These are phyloP conservation scores for Gallinago paraguaiae DNA, from an alignment of 2,113 vertebrate species.

Conservation along the genomic window DNA sequence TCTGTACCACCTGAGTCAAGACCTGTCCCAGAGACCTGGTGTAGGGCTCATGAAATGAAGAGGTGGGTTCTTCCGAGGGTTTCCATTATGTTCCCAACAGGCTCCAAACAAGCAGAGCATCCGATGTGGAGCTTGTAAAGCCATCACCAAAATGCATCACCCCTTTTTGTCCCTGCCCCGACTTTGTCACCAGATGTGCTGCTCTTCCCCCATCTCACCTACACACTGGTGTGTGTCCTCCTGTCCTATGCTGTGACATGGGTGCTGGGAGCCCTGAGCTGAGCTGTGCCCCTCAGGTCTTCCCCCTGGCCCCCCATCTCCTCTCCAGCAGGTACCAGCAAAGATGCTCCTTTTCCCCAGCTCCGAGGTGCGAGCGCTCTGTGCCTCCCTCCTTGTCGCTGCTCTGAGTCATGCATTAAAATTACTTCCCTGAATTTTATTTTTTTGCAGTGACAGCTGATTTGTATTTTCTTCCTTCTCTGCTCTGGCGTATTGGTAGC, in stretches of 20 bases:
- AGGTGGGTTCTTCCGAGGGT: not conserved
- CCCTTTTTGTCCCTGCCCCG: not conserved
- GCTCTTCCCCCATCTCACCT: not conserved
- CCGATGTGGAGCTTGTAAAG: not conserved
- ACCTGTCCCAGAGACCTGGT: not conserved
- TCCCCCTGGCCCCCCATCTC: not conserved
- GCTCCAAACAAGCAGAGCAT: not conserved
- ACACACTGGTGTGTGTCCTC: not conserved
- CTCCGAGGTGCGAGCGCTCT: not conserved
- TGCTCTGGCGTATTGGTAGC: not conserved
- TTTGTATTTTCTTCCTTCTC: not conserved
- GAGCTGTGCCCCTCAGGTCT: not conserved
- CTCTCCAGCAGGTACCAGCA: not conserved
- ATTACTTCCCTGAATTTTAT: not conserved
- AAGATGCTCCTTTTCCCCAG: not conserved
- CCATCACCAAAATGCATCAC: not conserved
- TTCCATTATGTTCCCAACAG: not conserved
- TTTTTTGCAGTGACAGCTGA: constrained; percentile 36
- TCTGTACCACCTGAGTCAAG: not conserved
- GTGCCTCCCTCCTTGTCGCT: not conserved
- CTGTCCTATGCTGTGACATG: not conserved
- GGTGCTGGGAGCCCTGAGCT: not conserved
- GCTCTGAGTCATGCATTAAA: constrained; percentile 39
- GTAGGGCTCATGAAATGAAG: not conserved
- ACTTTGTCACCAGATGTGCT: not conserved